Base-by-base conservation (phyloP, 2,888 invertebrate species). In the Ferdinandea cuprea region DNA sequence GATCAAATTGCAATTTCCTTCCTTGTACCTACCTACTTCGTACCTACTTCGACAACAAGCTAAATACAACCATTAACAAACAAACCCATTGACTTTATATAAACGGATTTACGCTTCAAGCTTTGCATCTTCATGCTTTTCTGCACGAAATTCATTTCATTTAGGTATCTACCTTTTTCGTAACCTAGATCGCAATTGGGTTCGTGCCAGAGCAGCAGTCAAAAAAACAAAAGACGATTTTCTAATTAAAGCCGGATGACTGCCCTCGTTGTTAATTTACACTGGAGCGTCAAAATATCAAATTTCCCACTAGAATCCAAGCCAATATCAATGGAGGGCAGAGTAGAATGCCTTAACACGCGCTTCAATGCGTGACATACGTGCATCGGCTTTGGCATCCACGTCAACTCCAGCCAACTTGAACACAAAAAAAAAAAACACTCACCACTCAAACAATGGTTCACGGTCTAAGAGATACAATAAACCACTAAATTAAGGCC, bases 401-500 rank as follows among this genome's bases (percentile, higher is more conserved):
- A 52, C 32, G 13, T 19, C 35, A 44, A 32, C 21, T 30, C 59
- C 50, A 30, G 19, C 44, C 8, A 19, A 56, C 61, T 56, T 42
- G 28, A 65, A 65, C 72, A 44, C n/a, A 4, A 7, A 69, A 44
- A 50, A n/a, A 28, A 35, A 11, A 4, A 59, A 48, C n/a, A 42
- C 8, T 37, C 54, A 54, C 52, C 21, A 58, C 71, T 58, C 50
- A 42, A 19, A 54, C 58, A 68, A 69, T 66, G 61, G 56, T 81
- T 81, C 76, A 81, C 71, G 80, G 76, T 81, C 80, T 74, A 54
- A 81, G 52, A 76, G 76, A 40, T 71, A 71, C 76, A 59, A 81
- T 54, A 71, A 76, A 59, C 76, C 46, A 71, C 80, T 71, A 65
- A 81, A 81, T 81, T 81, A 65, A 58, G 58, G 58, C 37, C 63